These are phyloP conservation scores for Listrodromus nycthemerus DNA, from an alignment of 2,888 invertebrate species.

Conservation along the genomic window DNA sequence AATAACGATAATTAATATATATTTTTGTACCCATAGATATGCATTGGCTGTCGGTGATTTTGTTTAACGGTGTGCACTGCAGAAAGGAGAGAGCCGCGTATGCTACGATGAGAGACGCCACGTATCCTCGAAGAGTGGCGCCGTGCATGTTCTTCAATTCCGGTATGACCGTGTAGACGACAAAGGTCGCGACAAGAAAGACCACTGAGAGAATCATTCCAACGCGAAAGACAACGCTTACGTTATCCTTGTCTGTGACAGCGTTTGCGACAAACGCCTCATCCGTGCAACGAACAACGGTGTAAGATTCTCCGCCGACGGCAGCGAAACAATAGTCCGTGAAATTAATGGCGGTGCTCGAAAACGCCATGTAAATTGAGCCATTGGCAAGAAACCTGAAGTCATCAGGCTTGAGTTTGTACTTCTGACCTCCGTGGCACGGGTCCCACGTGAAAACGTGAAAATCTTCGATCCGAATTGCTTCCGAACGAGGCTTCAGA, in stretches of 20 bases:
- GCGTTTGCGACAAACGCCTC: neutral
- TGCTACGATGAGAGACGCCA: conserved; percentile 75
- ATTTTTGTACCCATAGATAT: conserved; percentile 71
- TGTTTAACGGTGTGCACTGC: conserved; percentile 64
- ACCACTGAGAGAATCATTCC: conserved; percentile 79
- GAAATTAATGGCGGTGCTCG: neutral
- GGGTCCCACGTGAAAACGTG: conserved; percentile 67
- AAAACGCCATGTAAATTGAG: conserved; percentile 64
- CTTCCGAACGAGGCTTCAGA: conserved; percentile 7
- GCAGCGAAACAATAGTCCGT: conserved; percentile 72
- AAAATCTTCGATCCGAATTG: conserved; percentile 54
- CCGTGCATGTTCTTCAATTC: conserved; percentile 82
- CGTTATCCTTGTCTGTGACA: neutral
- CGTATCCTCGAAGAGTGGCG: conserved; percentile 78
- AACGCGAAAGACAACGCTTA: conserved; percentile 60
- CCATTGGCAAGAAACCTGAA: conserved; percentile 74
- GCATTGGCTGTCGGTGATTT: conserved; percentile 70
- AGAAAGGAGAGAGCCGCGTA: conserved; percentile 74
- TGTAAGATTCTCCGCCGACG: conserved; percentile 40
- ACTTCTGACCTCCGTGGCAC: conserved; percentile 63
- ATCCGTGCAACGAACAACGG: conserved; percentile 71
- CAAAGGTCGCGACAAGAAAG: conserved; percentile 79
- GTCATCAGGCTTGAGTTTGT: conserved; percentile 65
- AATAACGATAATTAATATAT: neutral
- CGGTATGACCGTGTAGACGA: conserved; percentile 79